Percentiles rank a stretch among this genome's conserved stretches.
These are phyloP conservation scores for Cheirogaleus major DNA, from an alignment of 2,797 vertebrate species.

Conservation along the genomic window DNA sequence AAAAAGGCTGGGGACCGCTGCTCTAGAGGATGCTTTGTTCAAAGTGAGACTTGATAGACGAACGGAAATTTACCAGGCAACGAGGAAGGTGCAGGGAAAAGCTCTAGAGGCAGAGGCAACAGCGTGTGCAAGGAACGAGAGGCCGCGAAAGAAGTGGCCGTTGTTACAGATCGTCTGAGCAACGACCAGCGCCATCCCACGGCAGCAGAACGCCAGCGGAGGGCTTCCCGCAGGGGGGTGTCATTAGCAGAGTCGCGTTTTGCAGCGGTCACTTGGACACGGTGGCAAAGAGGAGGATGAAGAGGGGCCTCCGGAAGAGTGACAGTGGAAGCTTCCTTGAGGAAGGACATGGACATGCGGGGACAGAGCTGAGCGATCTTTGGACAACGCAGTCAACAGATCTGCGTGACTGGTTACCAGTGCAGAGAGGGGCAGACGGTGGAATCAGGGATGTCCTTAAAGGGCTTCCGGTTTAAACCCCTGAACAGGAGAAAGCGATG, in stretches of 20 bases:
- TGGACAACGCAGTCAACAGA: not conserved
- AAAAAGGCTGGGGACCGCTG: too few relatives aligned
- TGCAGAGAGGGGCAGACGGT: too few relatives aligned
- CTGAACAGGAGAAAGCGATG: not conserved
- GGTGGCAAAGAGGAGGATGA: fast-evolving
- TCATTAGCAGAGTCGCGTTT: too few relatives aligned
- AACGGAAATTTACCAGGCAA: not conserved
- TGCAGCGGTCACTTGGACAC: not conserved
- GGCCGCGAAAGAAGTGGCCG: fast-evolving
- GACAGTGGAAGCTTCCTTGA: fast-evolving
- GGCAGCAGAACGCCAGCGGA: not conserved
- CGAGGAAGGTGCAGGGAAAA: not conserved
- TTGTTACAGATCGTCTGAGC: not conserved
- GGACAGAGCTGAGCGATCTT: not conserved
- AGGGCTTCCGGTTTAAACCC: not conserved
- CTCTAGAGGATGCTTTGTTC: not conserved
- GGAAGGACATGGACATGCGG: fast-evolving
- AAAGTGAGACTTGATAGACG: not conserved
- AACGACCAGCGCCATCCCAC: fast-evolving
- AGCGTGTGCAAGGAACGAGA: fast-evolving
- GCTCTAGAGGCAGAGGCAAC: not conserved
- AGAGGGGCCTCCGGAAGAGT: not conserved
- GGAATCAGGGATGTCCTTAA: not conserved
- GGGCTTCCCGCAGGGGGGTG: fast-evolving
- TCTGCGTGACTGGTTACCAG: not conserved